phyloP scores from a whole-genome alignment of 2,888 invertebrate genomes.

The Seira sanloemensis region DNA sequence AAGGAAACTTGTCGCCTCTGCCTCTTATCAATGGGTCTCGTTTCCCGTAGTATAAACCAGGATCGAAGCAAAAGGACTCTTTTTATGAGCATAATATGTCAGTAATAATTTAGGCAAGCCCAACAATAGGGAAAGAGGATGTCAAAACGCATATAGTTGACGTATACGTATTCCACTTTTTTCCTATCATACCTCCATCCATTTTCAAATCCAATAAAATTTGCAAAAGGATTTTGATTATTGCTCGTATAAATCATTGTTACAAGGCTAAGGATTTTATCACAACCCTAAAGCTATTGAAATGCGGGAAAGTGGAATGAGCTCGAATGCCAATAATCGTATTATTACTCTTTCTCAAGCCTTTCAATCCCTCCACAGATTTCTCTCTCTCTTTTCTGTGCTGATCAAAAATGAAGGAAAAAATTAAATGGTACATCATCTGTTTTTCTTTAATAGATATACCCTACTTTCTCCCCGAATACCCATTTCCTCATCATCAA shows the following conservation, averaged over 20 bases:
- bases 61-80: not conserved
- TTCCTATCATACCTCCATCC: not conserved
- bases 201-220: constrained; percentile 55
- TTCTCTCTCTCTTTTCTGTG: not conserved
- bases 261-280: constrained; percentile 44
- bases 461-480: not conserved
- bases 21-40: not conserved
- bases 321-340: constrained; percentile 22
- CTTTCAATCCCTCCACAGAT: not conserved
- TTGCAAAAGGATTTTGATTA: constrained; percentile 58
- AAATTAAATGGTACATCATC: constrained; percentile 27
- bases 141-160: too few species aligned
- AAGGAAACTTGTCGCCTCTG: not conserved
- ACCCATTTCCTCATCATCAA: constrained; percentile 51
- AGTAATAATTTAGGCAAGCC: not conserved
- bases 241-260: constrained; percentile 55
- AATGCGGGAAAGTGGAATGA: constrained; percentile 2
- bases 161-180: too few species aligned
- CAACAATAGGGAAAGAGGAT: not conserved
- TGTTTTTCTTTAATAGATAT: constrained; percentile 12
- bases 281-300: not conserved
- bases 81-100: not conserved
- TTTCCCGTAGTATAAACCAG: not conserved
- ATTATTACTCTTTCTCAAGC: constrained; percentile 27
- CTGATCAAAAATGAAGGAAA: constrained; percentile 11